Evolutionary conservation across 2,797 vertebrate genomes (phyloP).

Genomic region (Todus mexicanus): DNA sequence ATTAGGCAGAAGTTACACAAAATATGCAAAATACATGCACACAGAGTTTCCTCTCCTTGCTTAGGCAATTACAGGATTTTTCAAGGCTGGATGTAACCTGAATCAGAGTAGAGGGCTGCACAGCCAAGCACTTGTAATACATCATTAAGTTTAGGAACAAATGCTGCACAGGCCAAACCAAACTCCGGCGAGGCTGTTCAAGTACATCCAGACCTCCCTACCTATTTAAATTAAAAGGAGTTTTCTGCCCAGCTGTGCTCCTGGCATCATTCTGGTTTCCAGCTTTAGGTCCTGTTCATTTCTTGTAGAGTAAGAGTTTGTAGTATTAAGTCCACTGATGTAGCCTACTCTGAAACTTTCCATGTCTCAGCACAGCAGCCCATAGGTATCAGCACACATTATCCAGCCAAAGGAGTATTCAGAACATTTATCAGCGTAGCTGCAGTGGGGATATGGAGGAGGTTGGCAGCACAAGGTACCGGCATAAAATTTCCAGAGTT

Average conservation of each 20-base stretch:
- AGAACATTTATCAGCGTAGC: not conserved
- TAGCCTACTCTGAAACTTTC: not conserved
- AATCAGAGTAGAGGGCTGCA: not conserved
- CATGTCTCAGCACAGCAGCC: not conserved
- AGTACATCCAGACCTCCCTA: not conserved
- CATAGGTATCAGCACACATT: not conserved
- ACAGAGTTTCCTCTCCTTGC: not conserved
- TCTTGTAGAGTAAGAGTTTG: not conserved
- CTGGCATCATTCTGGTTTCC: not conserved
- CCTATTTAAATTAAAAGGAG: not conserved
- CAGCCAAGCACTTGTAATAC: not conserved
- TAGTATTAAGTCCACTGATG: not conserved
- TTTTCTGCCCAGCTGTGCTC: not conserved
- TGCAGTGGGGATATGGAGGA: not conserved
- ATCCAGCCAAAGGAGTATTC: not conserved
- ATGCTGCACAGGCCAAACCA: not conserved
- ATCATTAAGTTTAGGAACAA: not conserved
- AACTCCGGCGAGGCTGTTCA: not conserved
- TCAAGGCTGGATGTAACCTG: not conserved
- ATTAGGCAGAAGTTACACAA: not conserved
- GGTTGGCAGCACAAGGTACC: not conserved
- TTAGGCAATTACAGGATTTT: not conserved
- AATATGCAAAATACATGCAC: not conserved
- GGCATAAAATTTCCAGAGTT: conserved; percentile 16
- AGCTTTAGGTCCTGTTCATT: not conserved